Base-by-base conservation (phyloP, 2,113 vertebrate species). In the Semicossyphus pulcher region DNA sequence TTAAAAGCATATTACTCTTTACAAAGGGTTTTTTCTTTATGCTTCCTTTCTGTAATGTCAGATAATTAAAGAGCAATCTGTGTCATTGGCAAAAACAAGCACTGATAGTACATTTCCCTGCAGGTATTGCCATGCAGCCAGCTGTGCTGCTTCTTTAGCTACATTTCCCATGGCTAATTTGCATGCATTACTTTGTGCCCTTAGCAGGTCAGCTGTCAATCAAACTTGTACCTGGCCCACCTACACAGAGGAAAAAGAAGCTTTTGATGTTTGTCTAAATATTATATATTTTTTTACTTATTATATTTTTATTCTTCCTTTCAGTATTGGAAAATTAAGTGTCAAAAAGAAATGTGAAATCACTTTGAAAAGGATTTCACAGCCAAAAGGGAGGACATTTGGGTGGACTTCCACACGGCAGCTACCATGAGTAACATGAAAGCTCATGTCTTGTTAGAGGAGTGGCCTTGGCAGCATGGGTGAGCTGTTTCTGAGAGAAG, bases 381-480 rank as follows among this genome's bases (percentile, higher is more conserved):
- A 21, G 16, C 28, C 36, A 5, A 15, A 29, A 21, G 37, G 8
- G 23, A 20, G 11, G 56, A 53, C 16, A 36, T 39, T 21, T 51
- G 32, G 49, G 12, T 14, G 56, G 28, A 51, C 9, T 37, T 44
- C 32, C 20, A 4, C n/a, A 12, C 29, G 29, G 62, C 28, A 23
- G 44, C 23, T 11, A 29, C 18, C 47, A 53, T 16, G 21, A 44
- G 21, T 48, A 67, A 49, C 37, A 51, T 64, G 58, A 70, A 70
- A 65, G 59, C 52, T 47, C 7, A 11, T 2, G 29, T 48, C 78
- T 72, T 8, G 28, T 59, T 60, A 57, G 16, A 53, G 54, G 39
- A 45, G 61, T 52, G 48, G 65, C 58, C 54, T 54, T 62, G 49
- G 58, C 26, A 49, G 37, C 45, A 28, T 23, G 29, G 8, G 9